Conservation (phyloP, 1,140 invertebrate genomes). For the Amyelois transitella region DNA sequence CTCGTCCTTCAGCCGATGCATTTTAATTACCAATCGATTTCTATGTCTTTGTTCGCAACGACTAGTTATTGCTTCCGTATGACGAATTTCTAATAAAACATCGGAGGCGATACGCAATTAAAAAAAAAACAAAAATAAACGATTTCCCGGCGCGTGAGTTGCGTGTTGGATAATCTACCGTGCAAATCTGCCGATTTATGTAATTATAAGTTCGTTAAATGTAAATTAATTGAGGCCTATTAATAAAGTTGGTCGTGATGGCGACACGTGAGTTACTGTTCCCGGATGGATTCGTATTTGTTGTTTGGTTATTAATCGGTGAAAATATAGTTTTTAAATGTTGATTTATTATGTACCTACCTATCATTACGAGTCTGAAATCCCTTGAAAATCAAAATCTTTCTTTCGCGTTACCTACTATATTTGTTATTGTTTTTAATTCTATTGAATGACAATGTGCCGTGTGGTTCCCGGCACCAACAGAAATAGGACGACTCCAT, state of each 20-base stretch:
- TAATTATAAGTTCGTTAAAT: not conserved
- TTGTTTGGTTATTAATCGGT: too few species aligned
- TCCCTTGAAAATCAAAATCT: too few species aligned
- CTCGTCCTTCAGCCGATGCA: not conserved
- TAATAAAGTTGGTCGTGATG: not conserved
- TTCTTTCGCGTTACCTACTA: too few species aligned
- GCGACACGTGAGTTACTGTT: not conserved
- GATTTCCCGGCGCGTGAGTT: not conserved
- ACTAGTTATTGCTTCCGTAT: not conserved
- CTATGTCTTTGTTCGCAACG: not conserved
- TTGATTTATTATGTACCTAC: too few species aligned
- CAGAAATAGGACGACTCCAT: too few species aligned
- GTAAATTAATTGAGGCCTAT: not conserved
- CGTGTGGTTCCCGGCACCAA: too few species aligned
- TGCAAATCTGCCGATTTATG: not conserved
- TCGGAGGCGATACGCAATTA: not conserved
- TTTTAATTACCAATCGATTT: not conserved
- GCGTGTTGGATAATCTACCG: not conserved
- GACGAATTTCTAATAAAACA: not conserved
- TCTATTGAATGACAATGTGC: too few species aligned
- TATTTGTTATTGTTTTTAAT: too few species aligned
- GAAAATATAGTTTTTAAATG: too few species aligned
- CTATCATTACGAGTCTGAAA: too few species aligned
- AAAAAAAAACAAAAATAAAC: not conserved
- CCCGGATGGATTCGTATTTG: not conserved